phyloP scores from a whole-genome alignment of 2,113 vertebrate genomes.

The Callithrix jacchus region DNA sequence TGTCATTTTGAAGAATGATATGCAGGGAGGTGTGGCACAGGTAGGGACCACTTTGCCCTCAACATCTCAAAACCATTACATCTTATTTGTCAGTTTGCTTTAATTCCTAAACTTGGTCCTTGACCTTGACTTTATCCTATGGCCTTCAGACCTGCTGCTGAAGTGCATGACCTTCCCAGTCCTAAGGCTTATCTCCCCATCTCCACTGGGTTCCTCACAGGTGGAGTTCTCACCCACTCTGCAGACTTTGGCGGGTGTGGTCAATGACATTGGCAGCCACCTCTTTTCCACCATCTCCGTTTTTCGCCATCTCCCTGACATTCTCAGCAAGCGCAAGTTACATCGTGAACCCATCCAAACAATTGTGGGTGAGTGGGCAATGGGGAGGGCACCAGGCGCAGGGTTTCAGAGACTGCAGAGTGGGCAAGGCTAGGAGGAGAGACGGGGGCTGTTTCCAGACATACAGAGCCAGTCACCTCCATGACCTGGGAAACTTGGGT shows the following conservation, averaged over 20 bases:
- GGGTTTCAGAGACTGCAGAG: background rate
- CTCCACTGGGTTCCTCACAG: constrained; percentile 71
- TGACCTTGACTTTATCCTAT: background rate
- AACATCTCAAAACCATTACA: background rate
- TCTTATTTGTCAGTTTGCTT: background rate
- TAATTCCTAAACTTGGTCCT: background rate
- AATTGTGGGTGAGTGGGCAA: constrained; percentile 83
- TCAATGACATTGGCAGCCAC: constrained; percentile 83
- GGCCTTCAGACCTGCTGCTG: background rate
- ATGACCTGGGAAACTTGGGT: background rate
- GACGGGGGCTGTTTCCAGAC: background rate
- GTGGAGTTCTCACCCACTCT: constrained; percentile 90
- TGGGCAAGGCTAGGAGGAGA: background rate
- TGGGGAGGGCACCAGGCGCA: background rate
- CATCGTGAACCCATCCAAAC: constrained; percentile 83
- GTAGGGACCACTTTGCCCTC: constrained; percentile 69
- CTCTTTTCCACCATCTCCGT: constrained; percentile 86
- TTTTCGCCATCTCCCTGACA: constrained; percentile 89
- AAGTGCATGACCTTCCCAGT: background rate
- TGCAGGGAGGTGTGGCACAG: constrained; percentile 79
- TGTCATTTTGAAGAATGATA: constrained; percentile 82
- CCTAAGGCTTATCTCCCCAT: background rate
- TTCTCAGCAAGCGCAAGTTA: constrained; percentile 79
- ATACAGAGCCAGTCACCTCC: background rate
- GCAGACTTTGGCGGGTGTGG: constrained; percentile 82